phyloP scores from a whole-genome alignment of 2,113 vertebrate species.

The Tonatia bakeri region DNA sequence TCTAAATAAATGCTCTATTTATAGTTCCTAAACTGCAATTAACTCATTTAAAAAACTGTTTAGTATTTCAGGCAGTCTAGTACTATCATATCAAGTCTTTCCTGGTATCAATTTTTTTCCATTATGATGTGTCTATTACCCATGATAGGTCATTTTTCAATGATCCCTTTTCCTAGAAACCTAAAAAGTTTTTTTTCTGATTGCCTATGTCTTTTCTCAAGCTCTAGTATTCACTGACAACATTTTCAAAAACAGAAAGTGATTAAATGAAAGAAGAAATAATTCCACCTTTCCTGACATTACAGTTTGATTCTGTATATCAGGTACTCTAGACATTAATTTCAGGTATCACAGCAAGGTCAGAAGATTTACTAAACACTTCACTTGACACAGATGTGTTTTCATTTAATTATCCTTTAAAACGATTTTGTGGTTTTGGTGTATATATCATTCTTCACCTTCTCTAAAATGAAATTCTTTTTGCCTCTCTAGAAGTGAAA shows the following conservation, averaged over 20 bases:
- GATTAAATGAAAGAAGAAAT: slow-evolving; percentile 27
- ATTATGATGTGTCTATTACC: slow-evolving; percentile 36
- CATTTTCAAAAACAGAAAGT: neutral
- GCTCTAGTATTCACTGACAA: neutral
- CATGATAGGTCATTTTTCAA: slow-evolving; percentile 5
- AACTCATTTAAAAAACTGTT: slow-evolving; percentile 53
- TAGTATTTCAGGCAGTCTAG: slow-evolving; percentile 36
- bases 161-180: slow-evolving; percentile 30
- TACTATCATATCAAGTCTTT: slow-evolving; percentile 8
- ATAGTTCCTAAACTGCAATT: slow-evolving; percentile 50
- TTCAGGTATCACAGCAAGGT: neutral
- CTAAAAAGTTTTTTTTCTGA: neutral
- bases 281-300: neutral
- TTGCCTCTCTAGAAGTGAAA: neutral
- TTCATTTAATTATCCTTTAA: neutral
- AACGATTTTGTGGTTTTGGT: neutral
- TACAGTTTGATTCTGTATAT: neutral
- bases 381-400: neutral
- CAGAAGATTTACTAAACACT: neutral
- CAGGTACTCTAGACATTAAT: neutral
- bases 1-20: slow-evolving; percentile 33
- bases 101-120: slow-evolving; percentile 39
- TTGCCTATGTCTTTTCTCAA: neutral
- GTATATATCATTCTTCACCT: neutral
- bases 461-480: neutral